Evolutionary conservation across 2,888 invertebrate genomes (phyloP).

Genomic region (Trachelus tabidus): DNA sequence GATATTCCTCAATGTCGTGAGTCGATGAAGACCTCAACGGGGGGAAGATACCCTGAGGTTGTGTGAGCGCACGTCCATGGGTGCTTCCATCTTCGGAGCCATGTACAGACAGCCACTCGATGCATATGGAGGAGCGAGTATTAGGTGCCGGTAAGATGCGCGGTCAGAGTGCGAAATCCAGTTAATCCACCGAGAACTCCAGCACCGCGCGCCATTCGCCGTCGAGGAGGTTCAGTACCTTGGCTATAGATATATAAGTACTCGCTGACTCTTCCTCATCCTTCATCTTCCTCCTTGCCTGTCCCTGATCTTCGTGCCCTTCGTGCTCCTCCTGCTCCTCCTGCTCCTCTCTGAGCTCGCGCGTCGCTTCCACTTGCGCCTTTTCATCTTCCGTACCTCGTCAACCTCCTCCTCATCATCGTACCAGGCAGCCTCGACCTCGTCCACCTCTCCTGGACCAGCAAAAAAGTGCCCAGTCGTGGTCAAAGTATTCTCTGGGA

Average conservation of each 20-base stretch:
- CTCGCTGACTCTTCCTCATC: not conserved
- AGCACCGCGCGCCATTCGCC: not conserved
- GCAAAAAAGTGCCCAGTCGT: not conserved
- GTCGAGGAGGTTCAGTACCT: not conserved
- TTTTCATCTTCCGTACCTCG: not conserved
- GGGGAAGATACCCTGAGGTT: slow-evolving; percentile 13
- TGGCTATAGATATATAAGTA: not conserved
- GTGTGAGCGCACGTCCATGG: not conserved
- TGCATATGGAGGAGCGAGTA: not conserved
- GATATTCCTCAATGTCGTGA: slow-evolving; percentile 59
- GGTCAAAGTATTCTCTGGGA: not conserved
- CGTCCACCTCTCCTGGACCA: not conserved
- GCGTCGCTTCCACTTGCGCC: not conserved
- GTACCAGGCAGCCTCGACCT: not conserved
- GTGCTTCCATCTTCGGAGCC: not conserved
- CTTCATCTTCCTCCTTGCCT: not conserved
- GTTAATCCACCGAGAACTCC: slow-evolving; percentile 26
- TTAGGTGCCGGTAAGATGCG: slow-evolving; percentile 16
- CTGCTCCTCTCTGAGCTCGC: too few relatives aligned
- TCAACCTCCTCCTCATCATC: not conserved
- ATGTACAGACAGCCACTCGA: not conserved
- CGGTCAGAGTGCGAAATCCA: slow-evolving; percentile 47
- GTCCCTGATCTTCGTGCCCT: not conserved
- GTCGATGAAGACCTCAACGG: slow-evolving; percentile 55
- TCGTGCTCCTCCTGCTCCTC: too few relatives aligned